These are phyloP conservation scores for Pantherophis vulpinus DNA, from an alignment of 2,797 vertebrate genomes.

Conservation along the genomic window DNA sequence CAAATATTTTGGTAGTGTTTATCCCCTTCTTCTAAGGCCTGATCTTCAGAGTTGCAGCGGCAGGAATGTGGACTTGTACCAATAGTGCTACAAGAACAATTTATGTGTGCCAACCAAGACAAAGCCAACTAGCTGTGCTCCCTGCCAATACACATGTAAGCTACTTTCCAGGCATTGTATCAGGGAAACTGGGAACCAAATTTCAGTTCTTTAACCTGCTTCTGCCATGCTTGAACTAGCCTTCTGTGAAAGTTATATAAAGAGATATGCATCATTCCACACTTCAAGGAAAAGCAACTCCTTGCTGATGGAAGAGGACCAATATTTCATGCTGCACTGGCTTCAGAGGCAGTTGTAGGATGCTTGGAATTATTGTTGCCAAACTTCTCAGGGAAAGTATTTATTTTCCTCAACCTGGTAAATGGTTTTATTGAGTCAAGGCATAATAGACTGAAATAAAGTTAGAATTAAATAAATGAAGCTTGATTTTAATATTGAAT, in stretches of 20 bases:
- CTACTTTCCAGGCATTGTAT: neutral
- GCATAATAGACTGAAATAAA: neutral
- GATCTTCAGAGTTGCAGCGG: neutral
- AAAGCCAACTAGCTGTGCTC: neutral
- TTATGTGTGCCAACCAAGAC: slow-evolving; percentile 9
- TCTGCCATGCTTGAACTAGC: neutral
- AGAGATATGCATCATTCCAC: neutral
- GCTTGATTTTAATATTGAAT: neutral
- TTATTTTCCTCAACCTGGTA: neutral
- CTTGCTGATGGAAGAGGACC: neutral
- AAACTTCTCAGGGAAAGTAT: neutral
- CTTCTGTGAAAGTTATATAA: neutral
- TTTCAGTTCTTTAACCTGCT: neutral
- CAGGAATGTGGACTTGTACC: neutral
- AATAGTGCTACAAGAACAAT: neutral
- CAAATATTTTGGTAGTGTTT: neutral
- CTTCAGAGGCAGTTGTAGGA: neutral
- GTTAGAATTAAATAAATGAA: neutral
- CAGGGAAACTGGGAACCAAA: neutral
- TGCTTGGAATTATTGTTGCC: neutral
- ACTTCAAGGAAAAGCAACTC: neutral
- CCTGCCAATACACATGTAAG: neutral
- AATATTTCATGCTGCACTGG: neutral
- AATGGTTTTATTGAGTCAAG: neutral
- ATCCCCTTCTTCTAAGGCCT: neutral